Conservation (phyloP, 23 tunicate species). For the Corella eumyota region DNA sequence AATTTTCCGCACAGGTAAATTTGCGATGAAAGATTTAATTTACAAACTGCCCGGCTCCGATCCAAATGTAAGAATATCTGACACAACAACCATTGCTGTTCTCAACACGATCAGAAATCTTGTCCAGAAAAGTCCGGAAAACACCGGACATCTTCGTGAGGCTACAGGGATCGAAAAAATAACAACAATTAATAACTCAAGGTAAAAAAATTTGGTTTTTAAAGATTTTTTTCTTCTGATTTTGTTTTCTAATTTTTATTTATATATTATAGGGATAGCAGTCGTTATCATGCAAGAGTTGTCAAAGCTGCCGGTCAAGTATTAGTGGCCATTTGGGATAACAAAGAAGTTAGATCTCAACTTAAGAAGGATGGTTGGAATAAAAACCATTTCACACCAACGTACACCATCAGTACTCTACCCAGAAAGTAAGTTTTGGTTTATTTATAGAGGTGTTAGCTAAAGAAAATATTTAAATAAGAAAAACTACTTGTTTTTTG, state of each 20-base stretch:
- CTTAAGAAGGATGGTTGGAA: constrained; percentile 95
- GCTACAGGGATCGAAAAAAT: constrained; percentile 77
- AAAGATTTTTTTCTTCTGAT: background rate
- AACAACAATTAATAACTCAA: constrained; percentile 76
- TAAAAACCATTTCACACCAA: constrained; percentile 72
- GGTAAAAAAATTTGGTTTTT: constrained; percentile 3
- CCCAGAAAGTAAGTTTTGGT: constrained; percentile 55
- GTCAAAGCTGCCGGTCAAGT: constrained; percentile 84
- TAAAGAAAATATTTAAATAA: background rate
- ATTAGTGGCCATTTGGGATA: constrained; percentile 59
- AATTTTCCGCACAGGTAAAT: constrained; percentile 77
- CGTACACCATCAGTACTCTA: constrained; percentile 52
- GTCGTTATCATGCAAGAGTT: constrained; percentile 41
- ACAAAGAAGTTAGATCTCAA: constrained; percentile 37
- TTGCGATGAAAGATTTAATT: constrained; percentile 83
- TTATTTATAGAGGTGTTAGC: background rate
- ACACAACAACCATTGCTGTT: constrained; percentile 67
- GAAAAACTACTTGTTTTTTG: background rate
- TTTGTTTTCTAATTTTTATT: background rate
- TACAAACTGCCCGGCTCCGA: constrained; percentile 85
- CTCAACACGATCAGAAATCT: constrained; percentile 73
- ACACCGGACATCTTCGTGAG: constrained; percentile 58
- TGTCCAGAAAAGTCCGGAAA: constrained; percentile 54
- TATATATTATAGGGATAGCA: constrained; percentile 38
- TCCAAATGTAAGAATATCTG: constrained; percentile 46